A percentile compares a stretch with the other conserved stretches of the same genome.
Evolutionary conservation across 2,113 vertebrate genomes (phyloP).

Genomic region (Carollia perspicillata): DNA sequence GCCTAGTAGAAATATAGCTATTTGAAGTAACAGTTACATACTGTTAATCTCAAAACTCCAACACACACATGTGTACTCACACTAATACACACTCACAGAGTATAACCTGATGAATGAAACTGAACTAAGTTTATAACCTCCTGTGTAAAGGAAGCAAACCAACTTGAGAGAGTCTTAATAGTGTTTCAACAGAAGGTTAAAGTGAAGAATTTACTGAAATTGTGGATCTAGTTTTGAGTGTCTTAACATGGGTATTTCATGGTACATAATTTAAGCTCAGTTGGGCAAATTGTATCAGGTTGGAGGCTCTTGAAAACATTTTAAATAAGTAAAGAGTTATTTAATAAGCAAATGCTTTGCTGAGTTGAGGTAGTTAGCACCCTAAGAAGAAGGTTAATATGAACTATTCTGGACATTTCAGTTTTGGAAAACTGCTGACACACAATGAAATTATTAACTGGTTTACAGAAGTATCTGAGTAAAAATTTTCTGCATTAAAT

Average conservation of each 20-base stretch:
- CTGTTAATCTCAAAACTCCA: not conserved
- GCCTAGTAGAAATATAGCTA: not conserved
- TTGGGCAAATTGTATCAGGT: not conserved
- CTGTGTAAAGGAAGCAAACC: not conserved
- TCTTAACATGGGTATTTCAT: not conserved
- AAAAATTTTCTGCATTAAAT: not conserved
- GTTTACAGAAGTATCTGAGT: not conserved
- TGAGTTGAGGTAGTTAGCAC: not conserved
- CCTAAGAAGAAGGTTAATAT: not conserved
- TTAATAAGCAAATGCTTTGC: not conserved
- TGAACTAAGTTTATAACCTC: not conserved
- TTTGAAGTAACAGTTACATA: not conserved
- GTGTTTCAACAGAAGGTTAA: not conserved
- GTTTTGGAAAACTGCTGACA: not conserved
- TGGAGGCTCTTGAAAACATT: not conserved
- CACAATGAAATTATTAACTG: not conserved
- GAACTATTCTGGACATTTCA: not conserved
- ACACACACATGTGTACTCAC: not conserved
- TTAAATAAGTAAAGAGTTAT: not conserved
- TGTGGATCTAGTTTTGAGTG: not conserved
- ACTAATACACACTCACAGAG: not conserved
- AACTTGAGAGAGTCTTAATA: not conserved
- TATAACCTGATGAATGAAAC: not conserved
- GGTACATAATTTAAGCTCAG: not conserved
- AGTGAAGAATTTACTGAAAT: not conserved